Evolutionary conservation across 2,113 vertebrate species (phyloP), one percentile per base, ranked within the genome.

Genomic region (Eptesicus fuscus): DNA sequence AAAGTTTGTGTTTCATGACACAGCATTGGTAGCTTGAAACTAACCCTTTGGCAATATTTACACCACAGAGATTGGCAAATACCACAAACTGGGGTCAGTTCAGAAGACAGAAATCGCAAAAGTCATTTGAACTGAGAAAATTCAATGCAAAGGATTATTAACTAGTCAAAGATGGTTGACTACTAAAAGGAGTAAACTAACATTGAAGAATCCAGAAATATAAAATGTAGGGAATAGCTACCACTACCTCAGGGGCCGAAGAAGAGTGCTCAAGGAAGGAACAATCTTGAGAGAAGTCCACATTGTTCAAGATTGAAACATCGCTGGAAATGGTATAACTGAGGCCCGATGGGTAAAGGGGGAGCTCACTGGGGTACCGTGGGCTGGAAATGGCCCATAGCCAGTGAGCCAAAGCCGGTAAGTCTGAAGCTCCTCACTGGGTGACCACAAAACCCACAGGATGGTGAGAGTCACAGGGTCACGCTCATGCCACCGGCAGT

Each of bases 51-150:
- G 9, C 37, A 63, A 14, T 30, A 14, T 63, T 35, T 23, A 69
- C 23, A 44, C 14, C 35, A 32, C 18, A 37, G 63, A 76, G 56
- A 70, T 14, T 9, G 65, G 67, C 16, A 23, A 32, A 53, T 4
- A 51, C 7, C 63, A 49, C 42, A n/a, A 30, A 20, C 2, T 0
- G 3, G 28, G 51, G 28, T 73, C 69, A 47, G 7, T 25, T 47
- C 42, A 25, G 53, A 51, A 82, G 44, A 53, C 12, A 83, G 70
- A 93, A 83, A 70, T 85, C 32, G n/a, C 37, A 30, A 61, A 95
- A 73, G 23, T 47, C 47, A 84, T 59, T n/a, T 88, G 44, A 59
- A 76, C 49, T 32, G 22, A 32, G 42, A 79, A 87, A 69, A 83
- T 69, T 32, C 85, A 56, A 44, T 93, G 59, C 3, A 5, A 89